These are phyloP conservation scores for Notoglanidium macrostoma DNA, from an alignment of 2,797 vertebrate genomes.

Conservation along the genomic window DNA sequence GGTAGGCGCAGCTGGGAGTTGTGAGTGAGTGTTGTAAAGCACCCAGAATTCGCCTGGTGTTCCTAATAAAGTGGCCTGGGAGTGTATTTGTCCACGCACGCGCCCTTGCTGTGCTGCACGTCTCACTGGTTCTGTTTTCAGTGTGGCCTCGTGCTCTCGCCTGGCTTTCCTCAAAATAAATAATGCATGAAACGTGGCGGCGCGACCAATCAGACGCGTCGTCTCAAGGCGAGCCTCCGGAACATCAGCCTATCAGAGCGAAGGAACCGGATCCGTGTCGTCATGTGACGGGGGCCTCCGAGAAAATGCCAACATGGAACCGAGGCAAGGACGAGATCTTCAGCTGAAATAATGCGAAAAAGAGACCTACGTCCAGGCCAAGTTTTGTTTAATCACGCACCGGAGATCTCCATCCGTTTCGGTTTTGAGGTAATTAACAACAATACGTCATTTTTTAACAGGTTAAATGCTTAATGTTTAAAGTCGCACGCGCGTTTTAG, in stretches of 20 bases:
- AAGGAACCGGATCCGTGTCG: constrained; percentile 69
- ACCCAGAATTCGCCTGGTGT: not conserved
- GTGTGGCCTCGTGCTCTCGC: constrained; percentile 30
- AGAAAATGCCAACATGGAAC: constrained; percentile 79
- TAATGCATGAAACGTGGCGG: constrained; percentile 60
- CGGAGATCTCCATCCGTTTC: constrained; percentile 8
- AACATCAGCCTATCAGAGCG: constrained; percentile 65
- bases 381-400: not conserved
- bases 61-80: constrained; percentile 5
- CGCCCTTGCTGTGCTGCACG: not conserved
- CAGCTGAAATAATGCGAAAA: constrained; percentile 68
- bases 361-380: constrained; percentile 29
- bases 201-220: constrained; percentile 67
- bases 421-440: constrained; percentile 36
- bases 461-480: not conserved
- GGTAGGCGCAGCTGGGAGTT: not conserved
- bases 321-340: constrained; percentile 76
- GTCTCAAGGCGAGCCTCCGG: constrained; percentile 77
- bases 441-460: not conserved
- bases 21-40: not conserved
- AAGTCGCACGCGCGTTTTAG: constrained; percentile 14
- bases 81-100: not conserved
- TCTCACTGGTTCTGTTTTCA: constrained; percentile 25
- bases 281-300: constrained; percentile 76
- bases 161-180: constrained; percentile 57